Percentiles rank a stretch among this genome's conserved stretches.
These are phyloP conservation scores for Melanerpes formicivorus DNA, from an alignment of 2,113 vertebrate genomes.

Conservation along the genomic window DNA sequence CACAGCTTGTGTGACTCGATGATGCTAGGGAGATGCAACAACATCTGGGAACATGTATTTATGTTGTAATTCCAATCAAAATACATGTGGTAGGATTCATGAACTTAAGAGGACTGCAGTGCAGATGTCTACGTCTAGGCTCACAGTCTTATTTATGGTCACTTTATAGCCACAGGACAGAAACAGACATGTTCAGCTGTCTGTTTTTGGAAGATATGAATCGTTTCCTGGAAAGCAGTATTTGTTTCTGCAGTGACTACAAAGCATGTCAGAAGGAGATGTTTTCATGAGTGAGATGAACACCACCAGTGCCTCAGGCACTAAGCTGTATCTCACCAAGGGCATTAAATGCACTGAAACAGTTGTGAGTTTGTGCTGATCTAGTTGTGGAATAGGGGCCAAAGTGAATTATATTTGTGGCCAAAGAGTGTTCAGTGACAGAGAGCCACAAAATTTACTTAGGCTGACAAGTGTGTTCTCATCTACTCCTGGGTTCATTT, in stretches of 20 bases:
- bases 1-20: background rate
- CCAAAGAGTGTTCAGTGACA: background rate
- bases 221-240: background rate
- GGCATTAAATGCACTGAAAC: background rate
- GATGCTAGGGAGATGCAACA: background rate
- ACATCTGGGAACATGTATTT: background rate
- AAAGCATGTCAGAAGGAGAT: background rate
- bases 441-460: background rate
- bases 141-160: background rate
- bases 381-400: background rate
- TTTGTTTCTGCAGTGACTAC: background rate
- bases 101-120: background rate
- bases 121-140: background rate
- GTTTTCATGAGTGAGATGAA: background rate
- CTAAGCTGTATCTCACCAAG: background rate
- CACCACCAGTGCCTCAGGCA: background rate
- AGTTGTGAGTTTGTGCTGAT: background rate
- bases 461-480: background rate
- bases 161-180: background rate
- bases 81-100: background rate
- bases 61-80: background rate
- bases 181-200: background rate
- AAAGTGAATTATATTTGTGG: background rate
- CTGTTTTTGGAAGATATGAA: background rate
- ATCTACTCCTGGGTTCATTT: background rate